Evolutionary conservation across 2,888 invertebrate species (phyloP).

Genomic region (Priocnemis perturbator): DNA sequence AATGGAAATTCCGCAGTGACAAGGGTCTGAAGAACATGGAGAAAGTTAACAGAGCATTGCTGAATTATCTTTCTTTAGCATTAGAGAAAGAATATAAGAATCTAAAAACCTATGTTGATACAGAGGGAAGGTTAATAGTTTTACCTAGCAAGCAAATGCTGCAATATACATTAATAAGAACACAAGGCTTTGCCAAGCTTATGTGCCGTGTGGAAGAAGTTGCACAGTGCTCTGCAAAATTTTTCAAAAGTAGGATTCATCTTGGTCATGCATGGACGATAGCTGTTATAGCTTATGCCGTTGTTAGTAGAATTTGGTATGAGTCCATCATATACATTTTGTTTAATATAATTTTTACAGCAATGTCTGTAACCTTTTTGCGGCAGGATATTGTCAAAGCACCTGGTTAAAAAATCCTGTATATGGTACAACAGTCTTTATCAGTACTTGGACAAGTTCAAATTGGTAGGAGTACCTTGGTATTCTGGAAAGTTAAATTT

Average conservation of each 20-base stretch:
- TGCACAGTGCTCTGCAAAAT: conserved; percentile 76
- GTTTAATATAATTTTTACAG: conserved; percentile 1
- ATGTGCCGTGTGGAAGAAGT: conserved; percentile 77
- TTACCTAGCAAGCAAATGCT: conserved; percentile 80
- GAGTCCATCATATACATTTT: conserved; percentile 8
- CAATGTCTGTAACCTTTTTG: conserved; percentile 7
- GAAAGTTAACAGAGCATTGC: conserved; percentile 77
- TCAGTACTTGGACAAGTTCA: conserved; percentile 72
- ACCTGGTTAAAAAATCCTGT: conserved; percentile 76
- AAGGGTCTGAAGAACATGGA: conserved; percentile 78
- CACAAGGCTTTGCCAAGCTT: conserved; percentile 78
- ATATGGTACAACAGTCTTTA: conserved; percentile 77
- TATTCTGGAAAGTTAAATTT: conserved; percentile 75
- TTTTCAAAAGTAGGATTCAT: conserved; percentile 77
- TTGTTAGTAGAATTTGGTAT: conserved; percentile 78
- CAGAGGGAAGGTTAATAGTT: conserved; percentile 63
- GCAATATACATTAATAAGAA: conserved; percentile 77
- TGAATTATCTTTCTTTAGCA: conserved; percentile 76
- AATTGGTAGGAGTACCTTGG: conserved; percentile 76
- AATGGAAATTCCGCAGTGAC: conserved; percentile 79
- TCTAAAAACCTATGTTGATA: conserved; percentile 54
- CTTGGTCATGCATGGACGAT: conserved; percentile 79
- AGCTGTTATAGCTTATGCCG: conserved; percentile 78
- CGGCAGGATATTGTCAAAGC: conserved; percentile 73
- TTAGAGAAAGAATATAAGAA: conserved; percentile 74